Conservation (phyloP, 2,113 vertebrate species). For the Leuciscus idus region DNA sequence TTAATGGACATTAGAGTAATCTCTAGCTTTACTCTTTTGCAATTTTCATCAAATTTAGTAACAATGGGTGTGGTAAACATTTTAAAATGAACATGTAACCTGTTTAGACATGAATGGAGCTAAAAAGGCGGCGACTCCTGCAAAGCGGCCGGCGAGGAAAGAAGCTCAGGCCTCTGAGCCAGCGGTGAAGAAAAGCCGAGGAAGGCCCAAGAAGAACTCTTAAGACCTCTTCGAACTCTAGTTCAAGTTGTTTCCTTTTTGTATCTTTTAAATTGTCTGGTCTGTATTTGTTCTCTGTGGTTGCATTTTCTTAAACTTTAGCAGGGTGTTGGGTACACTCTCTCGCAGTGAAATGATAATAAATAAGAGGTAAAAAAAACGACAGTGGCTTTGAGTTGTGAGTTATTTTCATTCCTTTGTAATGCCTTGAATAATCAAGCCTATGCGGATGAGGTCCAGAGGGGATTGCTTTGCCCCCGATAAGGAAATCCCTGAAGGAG, state of each 20-base stretch:
- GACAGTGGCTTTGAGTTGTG: conserved; percentile 52
- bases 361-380: conserved; percentile 59
- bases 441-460: conserved; percentile 53
- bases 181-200: conserved; percentile 42
- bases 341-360: conserved; percentile 62
- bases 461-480: conserved; percentile 63
- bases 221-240: conserved; percentile 41
- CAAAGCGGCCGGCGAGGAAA: conserved; percentile 52
- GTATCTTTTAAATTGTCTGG: conserved; percentile 39
- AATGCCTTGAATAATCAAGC: conserved; percentile 60
- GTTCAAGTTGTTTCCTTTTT: conserved; percentile 36
- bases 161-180: conserved; percentile 61
- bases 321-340: conserved; percentile 34
- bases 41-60: neutral
- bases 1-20: no score
- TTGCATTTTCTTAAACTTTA: conserved; percentile 25
- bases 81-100: neutral
- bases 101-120: conserved; percentile 58
- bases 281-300: conserved; percentile 51
- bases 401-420: conserved; percentile 64
- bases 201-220: conserved; percentile 63
- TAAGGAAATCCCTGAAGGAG: conserved; percentile 62
- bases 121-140: conserved; percentile 56
- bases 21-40: neutral
- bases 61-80: neutral